Evolutionary conservation across 2,888 invertebrate species (phyloP), one percentile per base, ranked within the genome.

Genomic region (Deilephila porcellus): DNA sequence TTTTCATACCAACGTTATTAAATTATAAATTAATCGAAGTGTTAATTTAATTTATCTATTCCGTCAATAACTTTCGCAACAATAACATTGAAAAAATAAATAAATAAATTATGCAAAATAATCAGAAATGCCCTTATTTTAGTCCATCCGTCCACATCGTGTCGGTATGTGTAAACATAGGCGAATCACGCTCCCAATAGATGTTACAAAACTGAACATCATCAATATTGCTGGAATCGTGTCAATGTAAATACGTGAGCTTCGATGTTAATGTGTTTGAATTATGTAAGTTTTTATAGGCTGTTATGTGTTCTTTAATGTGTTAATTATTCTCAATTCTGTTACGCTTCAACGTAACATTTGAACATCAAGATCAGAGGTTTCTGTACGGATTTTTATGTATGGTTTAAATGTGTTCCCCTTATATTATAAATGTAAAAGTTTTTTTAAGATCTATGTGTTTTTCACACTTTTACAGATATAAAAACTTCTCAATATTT

Each of bases 171-270:
- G 63, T 52, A 14, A 17, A 64, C 45, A 45, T 52, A 25, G 45
- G 25, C 45, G 17, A 45, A 67, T 45, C 67, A 67, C 67, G 67
- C 52, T 25, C 45, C 64, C 14, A 19, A 6, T 52, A 20, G 25
- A 7, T 32, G 67, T 52, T 67, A 52, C 67, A 67, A 67, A 67
- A 52, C 25, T 64, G 11, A 45, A 67, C 45, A 52, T 67, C 45
- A 67, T 52, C 67, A 67, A 52, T 67, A 45, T 67, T 67, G 45
- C 52, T 29, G 17, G 52, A 67, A 67, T 25, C 52, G 52, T 67
- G 67, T 67, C 52, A 52, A 67, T 52, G 52, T 52, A 29, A 67
- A 67, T 34, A 37, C 20, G 20, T 64, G 37, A 20, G 45, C 20
- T 19, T 19, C 29, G 29, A 32, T 34, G 7, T 37, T 6, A 45